phyloP scores from a whole-genome alignment of 2,797 vertebrate genomes.

The Agapornis canus region DNA sequence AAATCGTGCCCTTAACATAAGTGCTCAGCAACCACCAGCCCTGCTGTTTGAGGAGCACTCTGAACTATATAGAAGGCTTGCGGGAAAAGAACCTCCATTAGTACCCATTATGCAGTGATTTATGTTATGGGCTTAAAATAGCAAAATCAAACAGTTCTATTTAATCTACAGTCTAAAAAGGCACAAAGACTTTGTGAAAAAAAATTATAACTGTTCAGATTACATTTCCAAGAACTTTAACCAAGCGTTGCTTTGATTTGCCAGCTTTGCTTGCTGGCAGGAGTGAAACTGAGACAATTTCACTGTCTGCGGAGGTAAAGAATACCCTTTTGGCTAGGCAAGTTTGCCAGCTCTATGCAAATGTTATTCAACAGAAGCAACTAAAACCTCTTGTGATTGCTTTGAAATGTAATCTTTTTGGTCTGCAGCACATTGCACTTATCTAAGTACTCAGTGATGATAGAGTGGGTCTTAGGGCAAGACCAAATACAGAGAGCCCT shows the following conservation, averaged over 20 bases:
- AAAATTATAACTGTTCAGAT: conserved; percentile 26
- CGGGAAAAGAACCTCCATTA: conserved; percentile 26
- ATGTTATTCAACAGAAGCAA: conserved; percentile 51
- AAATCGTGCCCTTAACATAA: conserved; percentile 59
- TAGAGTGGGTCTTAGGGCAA: conserved; percentile 59
- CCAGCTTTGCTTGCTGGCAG: conserved; percentile 33
- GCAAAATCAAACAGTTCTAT: conserved; percentile 13
- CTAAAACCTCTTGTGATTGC: conserved; percentile 44
- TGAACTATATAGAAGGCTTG: conserved; percentile 45
- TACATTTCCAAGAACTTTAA: conserved; percentile 26
- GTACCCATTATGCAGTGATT: conserved; percentile 46
- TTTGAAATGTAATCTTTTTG: conserved; percentile 70
- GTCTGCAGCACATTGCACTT: conserved; percentile 71
- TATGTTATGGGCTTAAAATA: conserved; percentile 32
- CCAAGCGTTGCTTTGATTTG: conserved; percentile 16
- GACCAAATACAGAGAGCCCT: conserved; percentile 69
- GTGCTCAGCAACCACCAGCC: conserved; percentile 47
- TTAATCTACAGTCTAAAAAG: conserved; percentile 68
- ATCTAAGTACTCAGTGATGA: background rate
- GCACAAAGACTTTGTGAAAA: conserved; percentile 65
- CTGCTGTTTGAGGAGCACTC: conserved; percentile 39
- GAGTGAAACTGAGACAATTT: conserved; percentile 30
- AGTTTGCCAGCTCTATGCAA: conserved; percentile 38
- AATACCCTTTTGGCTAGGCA: conserved; percentile 22
- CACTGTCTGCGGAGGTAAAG: conserved; percentile 50